These are phyloP conservation scores for Ailurus styani DNA, from an alignment of 2,113 vertebrate species.

Conservation along the genomic window DNA sequence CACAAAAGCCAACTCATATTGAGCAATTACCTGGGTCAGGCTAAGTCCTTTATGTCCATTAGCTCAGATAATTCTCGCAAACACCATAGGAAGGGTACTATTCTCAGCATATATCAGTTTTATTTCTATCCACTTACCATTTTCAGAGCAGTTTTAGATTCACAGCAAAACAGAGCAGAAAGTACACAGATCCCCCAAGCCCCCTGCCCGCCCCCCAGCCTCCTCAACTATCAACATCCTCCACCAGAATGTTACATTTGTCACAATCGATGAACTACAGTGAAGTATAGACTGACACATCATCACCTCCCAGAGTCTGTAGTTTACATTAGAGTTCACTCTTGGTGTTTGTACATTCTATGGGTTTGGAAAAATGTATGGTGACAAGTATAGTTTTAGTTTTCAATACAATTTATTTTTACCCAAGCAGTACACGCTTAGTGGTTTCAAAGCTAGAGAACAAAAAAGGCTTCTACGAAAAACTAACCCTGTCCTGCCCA, in stretches of 20 bases:
- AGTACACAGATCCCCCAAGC: neutral
- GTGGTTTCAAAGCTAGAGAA: neutral
- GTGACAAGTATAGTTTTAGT: neutral
- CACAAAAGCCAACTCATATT: neutral
- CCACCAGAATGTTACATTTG: neutral
- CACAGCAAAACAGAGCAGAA: neutral
- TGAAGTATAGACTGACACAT: neutral
- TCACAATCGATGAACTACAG: neutral
- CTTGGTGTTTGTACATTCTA: neutral
- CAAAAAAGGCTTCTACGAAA: neutral
- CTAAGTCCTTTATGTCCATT: neutral
- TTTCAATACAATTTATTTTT: conserved; percentile 21
- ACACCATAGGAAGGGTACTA: neutral
- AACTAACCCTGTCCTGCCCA: neutral
- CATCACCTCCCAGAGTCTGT: neutral
- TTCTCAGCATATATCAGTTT: neutral
- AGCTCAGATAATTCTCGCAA: neutral
- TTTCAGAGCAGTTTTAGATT: neutral
- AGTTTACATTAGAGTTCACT: neutral
- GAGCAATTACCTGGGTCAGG: neutral
- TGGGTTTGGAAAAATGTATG: neutral
- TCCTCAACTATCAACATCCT: neutral
- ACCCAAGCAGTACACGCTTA: neutral
- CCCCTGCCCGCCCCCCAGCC: neutral
- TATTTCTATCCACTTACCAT: neutral